These are phyloP conservation scores for Neofelis nebulosa DNA, from an alignment of 2,113 vertebrate genomes.

Conservation along the genomic window DNA sequence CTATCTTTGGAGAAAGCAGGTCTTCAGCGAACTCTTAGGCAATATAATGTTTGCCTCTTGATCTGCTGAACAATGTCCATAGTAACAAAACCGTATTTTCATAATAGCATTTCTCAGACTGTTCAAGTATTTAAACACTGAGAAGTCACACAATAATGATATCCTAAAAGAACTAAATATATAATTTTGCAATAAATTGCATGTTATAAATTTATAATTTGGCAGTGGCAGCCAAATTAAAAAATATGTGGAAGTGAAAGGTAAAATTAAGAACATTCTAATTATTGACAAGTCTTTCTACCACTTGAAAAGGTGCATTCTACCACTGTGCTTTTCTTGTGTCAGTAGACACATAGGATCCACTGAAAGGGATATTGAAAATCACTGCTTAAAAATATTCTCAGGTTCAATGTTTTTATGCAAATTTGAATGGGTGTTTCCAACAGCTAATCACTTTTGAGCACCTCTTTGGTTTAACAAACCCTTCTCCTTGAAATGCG, in stretches of 20 bases:
- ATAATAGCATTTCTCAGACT: neutral
- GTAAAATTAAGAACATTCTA: constrained; percentile 5
- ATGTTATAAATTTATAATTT: neutral
- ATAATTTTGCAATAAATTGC: neutral
- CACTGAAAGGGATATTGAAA: neutral
- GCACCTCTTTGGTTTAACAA: neutral
- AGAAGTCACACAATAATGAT: neutral
- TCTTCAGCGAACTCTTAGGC: neutral
- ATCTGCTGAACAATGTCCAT: neutral
- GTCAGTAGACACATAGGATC: neutral
- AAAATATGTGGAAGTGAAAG: neutral
- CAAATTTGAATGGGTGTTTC: neutral
- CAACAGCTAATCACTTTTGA: neutral
- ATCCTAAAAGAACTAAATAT: neutral
- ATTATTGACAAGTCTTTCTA: neutral
- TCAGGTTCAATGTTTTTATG: neutral
- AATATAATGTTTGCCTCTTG: neutral
- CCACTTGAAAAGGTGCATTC: neutral
- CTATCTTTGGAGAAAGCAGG: neutral
- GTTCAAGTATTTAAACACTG: constrained; percentile 4
- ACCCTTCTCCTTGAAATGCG: constrained; percentile 21
- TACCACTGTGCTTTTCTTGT: neutral
- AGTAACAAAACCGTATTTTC: neutral
- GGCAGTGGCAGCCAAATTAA: neutral
- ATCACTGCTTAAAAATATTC: neutral